These are phyloP conservation scores for Carassius auratus DNA, from an alignment of 2,113 vertebrate species.

Conservation along the genomic window DNA sequence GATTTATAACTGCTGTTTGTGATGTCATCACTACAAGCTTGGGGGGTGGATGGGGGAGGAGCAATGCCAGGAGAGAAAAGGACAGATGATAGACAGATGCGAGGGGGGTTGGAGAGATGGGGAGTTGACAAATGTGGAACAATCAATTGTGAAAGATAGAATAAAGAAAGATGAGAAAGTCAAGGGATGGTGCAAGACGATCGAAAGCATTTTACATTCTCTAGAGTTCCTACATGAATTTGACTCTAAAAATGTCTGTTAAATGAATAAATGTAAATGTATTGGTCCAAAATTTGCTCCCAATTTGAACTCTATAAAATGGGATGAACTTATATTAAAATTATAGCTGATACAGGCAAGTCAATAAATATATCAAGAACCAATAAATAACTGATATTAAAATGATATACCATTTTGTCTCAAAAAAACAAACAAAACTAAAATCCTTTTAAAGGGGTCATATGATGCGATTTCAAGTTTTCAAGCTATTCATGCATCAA, in stretches of 20 bases:
- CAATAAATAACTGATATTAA: no score
- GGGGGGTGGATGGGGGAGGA: constrained; percentile 27
- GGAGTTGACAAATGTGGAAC: neutral
- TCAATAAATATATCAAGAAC: neutral
- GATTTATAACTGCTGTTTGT: constrained; percentile 77
- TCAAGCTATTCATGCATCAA: no score
- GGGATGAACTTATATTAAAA: no score
- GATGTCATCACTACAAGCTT: constrained; percentile 66
- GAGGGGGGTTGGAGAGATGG: neutral
- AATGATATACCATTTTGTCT: no score
- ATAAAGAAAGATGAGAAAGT: constrained; percentile 8
- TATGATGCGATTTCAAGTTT: no score
- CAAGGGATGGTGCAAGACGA: constrained; percentile 11
- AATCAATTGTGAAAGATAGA: constrained; percentile 11
- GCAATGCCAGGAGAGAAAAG: neutral
- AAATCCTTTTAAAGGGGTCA: no score
- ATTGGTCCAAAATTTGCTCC: neutral
- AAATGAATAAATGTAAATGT: neutral
- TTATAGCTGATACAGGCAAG: neutral
- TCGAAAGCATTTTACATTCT: neutral
- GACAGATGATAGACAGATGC: neutral
- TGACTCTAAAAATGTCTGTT: neutral
- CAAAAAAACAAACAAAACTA: no score
- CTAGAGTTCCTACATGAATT: no score
- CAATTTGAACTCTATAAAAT: no score